A percentile compares a stretch with the other conserved stretches of the same genome.
Evolutionary conservation across 1,140 invertebrate species (phyloP).

Genomic region (Drosophila serrata): DNA sequence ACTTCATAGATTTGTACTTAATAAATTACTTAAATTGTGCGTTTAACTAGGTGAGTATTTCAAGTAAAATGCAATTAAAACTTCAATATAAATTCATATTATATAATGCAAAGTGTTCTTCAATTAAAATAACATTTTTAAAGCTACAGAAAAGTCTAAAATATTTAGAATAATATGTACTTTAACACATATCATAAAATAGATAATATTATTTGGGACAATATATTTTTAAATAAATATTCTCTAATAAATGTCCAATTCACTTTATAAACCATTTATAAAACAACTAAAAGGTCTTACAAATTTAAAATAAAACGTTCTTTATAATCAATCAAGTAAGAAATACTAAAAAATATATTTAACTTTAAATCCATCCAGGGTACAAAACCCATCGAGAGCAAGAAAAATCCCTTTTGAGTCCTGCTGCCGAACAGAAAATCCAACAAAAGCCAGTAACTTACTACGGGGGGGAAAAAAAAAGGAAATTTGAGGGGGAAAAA

Average conservation of each 20-base stretch:
- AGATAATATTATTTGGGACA: too few relatives aligned
- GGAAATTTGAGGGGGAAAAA: background rate
- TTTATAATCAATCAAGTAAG: background rate
- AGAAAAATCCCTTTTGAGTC: slow-evolving; percentile 9
- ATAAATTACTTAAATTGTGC: background rate
- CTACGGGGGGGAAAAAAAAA: background rate
- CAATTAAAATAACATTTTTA: too few relatives aligned
- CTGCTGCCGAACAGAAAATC: slow-evolving; percentile 33
- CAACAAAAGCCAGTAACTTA: slow-evolving; percentile 25
- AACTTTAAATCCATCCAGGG: background rate
- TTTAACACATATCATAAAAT: too few relatives aligned
- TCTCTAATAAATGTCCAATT: too few relatives aligned
- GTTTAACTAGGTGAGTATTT: background rate
- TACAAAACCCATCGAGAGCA: background rate
- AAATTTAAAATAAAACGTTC: background rate
- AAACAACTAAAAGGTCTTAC: background rate
- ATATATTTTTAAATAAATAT: too few relatives aligned
- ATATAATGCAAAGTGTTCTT: too few relatives aligned
- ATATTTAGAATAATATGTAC: too few relatives aligned
- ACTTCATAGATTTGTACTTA: background rate
- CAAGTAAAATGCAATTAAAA: too few relatives aligned
- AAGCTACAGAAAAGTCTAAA: too few relatives aligned
- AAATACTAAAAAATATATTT: background rate
- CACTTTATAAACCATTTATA: background rate
- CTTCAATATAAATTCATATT: background rate